These are phyloP conservation scores for Rhagophthalmus giganteus DNA, from an alignment of 2,888 invertebrate genomes.

Conservation along the genomic window DNA sequence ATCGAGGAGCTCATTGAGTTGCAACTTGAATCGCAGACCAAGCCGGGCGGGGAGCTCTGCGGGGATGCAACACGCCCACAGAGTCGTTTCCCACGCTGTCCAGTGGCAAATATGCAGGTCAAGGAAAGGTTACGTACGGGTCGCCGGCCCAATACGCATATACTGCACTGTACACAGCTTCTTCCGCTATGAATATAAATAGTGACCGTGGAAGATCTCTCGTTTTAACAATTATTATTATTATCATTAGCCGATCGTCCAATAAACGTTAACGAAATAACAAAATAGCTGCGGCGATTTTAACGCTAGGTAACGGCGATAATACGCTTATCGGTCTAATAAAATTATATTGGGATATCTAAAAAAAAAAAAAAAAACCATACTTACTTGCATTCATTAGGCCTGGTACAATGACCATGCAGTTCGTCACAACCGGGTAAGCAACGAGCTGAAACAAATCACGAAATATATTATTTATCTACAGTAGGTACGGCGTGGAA, in stretches of 20 bases:
- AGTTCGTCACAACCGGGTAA: conserved; percentile 87
- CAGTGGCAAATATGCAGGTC: conserved; percentile 67
- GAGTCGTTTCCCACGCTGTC: conserved; percentile 60
- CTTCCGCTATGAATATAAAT: conserved; percentile 43
- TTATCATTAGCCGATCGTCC: conserved; percentile 40
- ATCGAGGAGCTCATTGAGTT: conserved; percentile 55
- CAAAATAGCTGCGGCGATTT: conserved; percentile 4
- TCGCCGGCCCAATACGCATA: conserved; percentile 55
- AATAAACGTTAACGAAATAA: no score
- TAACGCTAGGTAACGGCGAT: conserved; percentile 7
- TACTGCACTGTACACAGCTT: conserved; percentile 40
- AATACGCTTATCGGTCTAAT: conserved; percentile 16
- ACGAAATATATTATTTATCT: no score
- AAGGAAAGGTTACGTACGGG: conserved; percentile 64
- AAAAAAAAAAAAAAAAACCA: no score
- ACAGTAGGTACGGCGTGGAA: neutral
- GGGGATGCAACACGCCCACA: conserved; percentile 58
- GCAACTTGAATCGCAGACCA: conserved; percentile 51
- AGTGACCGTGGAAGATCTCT: conserved; percentile 9
- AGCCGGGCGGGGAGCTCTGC: conserved; percentile 58
- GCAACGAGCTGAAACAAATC: conserved; percentile 84
- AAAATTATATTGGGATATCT: no score
- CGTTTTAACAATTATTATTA: no score
- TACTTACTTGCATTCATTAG: conserved; percentile 97
- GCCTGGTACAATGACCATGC: conserved; percentile 89